phyloP scores from a whole-genome alignment of 2,797 vertebrate genomes.

The Karalla daura region DNA sequence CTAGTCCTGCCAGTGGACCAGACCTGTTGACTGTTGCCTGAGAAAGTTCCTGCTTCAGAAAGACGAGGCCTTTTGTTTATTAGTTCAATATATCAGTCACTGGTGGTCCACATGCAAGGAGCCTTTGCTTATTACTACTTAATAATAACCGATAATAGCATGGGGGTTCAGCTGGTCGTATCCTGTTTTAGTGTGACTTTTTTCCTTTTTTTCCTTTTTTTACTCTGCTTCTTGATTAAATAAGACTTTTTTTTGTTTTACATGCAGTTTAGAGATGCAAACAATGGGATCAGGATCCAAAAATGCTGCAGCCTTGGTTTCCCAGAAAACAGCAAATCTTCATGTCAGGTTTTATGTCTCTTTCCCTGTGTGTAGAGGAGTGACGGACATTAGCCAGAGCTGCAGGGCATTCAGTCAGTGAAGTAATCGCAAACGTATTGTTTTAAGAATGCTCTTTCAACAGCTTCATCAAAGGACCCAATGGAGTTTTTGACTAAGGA shows the following conservation, averaged over 20 bases:
- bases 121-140: neutral
- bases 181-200: neutral
- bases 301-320: neutral
- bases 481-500: neutral
- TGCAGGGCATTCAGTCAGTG: neutral
- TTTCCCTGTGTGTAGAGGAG: neutral
- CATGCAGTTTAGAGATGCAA: neutral
- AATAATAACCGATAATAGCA: neutral
- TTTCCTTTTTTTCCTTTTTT: neutral
- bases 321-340: neutral
- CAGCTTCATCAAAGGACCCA: neutral
- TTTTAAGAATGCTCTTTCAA: neutral
- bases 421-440: too few relatives aligned
- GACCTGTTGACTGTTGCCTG: constrained; percentile 21
- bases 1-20: constrained; percentile 7
- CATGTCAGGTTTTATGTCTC: too few relatives aligned
- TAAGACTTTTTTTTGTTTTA: neutral
- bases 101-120: neutral
- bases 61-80: neutral
- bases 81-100: neutral
- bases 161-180: neutral
- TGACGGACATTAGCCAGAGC: too few relatives aligned
- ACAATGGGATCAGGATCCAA: neutral
- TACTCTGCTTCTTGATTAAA: neutral
- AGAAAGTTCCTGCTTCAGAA: neutral